phyloP scores from a whole-genome alignment of 2,888 invertebrate genomes.

The Plagodis pulveraria region DNA sequence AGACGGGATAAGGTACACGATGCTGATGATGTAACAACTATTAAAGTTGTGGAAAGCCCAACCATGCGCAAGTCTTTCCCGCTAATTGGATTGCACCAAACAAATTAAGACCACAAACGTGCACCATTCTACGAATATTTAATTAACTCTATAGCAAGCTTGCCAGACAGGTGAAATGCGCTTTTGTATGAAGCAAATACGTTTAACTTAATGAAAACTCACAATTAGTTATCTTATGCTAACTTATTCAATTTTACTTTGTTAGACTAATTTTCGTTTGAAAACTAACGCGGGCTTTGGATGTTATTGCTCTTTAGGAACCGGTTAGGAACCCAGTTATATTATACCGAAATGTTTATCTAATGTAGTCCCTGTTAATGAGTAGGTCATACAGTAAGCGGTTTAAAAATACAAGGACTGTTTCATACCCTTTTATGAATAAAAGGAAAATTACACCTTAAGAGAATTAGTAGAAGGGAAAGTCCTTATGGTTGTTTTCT shows the following conservation, averaged over 20 bases:
- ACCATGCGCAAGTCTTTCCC: not conserved
- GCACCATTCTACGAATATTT: constrained; percentile 6
- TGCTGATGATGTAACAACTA: not conserved
- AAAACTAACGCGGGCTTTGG: too few species aligned
- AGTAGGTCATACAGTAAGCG: too few species aligned
- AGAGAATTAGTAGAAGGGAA: too few species aligned
- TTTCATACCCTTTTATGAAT: too few species aligned
- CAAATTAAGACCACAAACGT: constrained; percentile 8
- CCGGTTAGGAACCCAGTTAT: too few species aligned
- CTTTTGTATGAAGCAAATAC: not conserved
- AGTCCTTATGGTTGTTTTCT: too few species aligned
- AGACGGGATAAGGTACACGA: too few species aligned
- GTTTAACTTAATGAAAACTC: not conserved
- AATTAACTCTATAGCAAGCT: not conserved
- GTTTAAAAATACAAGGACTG: too few species aligned
- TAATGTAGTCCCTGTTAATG: too few species aligned
- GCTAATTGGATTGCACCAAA: constrained; percentile 21
- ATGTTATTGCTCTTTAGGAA: too few species aligned
- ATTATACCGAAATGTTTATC: too few species aligned
- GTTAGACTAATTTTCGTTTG: not conserved
- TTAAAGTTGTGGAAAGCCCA: not conserved
- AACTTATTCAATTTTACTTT: not conserved
- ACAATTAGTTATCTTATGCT: not conserved
- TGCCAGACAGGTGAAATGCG: not conserved
- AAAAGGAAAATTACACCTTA: too few species aligned